phyloP scores from a whole-genome alignment of 2,113 vertebrate species.

The Nansenia antarctica region DNA sequence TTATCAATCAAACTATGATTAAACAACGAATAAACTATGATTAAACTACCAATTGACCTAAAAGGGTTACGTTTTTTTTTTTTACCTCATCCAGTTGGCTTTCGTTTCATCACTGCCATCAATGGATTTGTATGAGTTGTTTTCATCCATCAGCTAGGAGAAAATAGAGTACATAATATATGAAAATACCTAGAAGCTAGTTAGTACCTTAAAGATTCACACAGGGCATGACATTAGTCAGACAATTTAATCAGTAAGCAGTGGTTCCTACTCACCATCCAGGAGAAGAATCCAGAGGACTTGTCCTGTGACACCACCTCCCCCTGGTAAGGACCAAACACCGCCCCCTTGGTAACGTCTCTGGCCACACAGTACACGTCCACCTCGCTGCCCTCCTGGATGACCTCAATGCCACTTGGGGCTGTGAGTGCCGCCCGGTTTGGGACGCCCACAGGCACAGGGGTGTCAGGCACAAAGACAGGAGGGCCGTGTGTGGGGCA shows the following conservation, averaged over 20 bases:
- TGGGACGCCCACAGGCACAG: conserved; percentile 78
- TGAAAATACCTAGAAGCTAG: neutral
- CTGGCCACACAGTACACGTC: conserved; percentile 82
- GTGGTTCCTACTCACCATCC: conserved; percentile 78
- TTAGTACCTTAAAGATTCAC: neutral
- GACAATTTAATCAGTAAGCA: neutral
- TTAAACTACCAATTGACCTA: too few relatives aligned
- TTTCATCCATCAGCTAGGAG: conserved; percentile 82
- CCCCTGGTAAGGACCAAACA: conserved; percentile 87
- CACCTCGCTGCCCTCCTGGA: conserved; percentile 78
- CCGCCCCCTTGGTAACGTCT: conserved; percentile 83
- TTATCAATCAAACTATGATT: too few relatives aligned
- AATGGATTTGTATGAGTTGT: conserved; percentile 85
- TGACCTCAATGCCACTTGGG: conserved; percentile 82
- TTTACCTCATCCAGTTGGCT: conserved; percentile 93
- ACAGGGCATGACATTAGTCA: neutral
- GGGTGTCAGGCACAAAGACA: conserved; percentile 83
- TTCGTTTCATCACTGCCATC: conserved; percentile 85
- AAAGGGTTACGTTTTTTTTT: too few relatives aligned
- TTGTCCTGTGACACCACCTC: conserved; percentile 84
- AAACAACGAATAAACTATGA: too few relatives aligned
- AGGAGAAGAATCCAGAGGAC: conserved; percentile 84
- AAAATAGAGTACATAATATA: neutral
- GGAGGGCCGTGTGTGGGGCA: conserved; percentile 84
- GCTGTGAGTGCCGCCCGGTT: conserved; percentile 82